phyloP scores from a whole-genome alignment of 2,113 vertebrate species.

The Clarias magur region DNA sequence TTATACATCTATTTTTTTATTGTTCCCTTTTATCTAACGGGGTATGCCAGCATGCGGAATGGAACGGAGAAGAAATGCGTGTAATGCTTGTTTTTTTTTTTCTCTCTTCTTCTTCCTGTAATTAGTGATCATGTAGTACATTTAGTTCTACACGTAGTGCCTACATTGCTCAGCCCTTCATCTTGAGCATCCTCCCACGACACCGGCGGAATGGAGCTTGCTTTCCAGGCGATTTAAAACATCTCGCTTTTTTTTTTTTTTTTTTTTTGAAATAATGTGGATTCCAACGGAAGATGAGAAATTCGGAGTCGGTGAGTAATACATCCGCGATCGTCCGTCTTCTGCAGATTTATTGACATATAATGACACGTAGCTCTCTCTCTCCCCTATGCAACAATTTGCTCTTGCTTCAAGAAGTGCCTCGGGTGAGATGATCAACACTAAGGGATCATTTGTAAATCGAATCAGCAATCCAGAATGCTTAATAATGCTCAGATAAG shows the following conservation, averaged over 20 bases:
- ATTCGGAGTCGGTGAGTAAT: slow-evolving; percentile 43
- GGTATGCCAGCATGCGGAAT: slow-evolving; percentile 19
- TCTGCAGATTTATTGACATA: background rate
- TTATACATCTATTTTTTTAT: too few species aligned
- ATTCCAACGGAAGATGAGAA: slow-evolving; percentile 49
- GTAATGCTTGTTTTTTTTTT: background rate
- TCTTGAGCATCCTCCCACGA: slow-evolving; percentile 44
- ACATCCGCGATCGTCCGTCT: background rate
- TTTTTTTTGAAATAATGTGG: slow-evolving; percentile 34
- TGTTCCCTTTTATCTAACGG: background rate
- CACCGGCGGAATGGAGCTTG: slow-evolving; percentile 32
- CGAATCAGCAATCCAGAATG: too few species aligned
- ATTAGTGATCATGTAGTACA: slow-evolving; percentile 18
- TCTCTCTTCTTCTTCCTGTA: too few species aligned
- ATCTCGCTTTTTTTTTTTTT: background rate
- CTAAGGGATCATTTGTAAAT: background rate
- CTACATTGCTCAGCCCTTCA: slow-evolving; percentile 32
- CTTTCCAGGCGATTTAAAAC: slow-evolving; percentile 6
- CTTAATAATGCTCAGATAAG: background rate
- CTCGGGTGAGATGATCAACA: too few species aligned
- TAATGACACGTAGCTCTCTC: background rate
- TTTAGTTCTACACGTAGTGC: slow-evolving; percentile 9
- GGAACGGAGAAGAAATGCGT: background rate
- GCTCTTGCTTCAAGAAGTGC: background rate
- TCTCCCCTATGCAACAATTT: slow-evolving; percentile 27